Conservation (phyloP, 2,113 vertebrate genomes). For the Paracanthobrama guichenoti region DNA sequence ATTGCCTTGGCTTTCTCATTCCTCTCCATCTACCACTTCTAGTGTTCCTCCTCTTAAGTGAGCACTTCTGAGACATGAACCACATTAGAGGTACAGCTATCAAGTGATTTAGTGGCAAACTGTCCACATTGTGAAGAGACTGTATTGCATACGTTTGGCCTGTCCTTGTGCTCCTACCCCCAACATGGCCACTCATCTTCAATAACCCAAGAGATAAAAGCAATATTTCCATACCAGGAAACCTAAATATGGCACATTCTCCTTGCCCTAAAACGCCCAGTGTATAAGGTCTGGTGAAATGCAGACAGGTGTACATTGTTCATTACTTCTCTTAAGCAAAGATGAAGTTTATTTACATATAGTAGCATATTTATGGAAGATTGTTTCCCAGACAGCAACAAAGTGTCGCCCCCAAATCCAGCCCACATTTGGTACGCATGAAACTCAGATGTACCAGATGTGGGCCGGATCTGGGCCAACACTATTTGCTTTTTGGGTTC, state of each 20-base stretch:
- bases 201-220: slow-evolving; percentile 27
- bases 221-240: slow-evolving; percentile 8
- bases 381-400: too few relatives aligned
- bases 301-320: not conserved
- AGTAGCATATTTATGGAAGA: not conserved
- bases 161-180: not conserved
- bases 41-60: slow-evolving; percentile 41
- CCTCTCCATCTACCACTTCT: slow-evolving; percentile 19
- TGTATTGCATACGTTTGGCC: slow-evolving; percentile 7
- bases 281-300: not conserved
- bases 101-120: slow-evolving; percentile 40
- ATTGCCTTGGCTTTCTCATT: slow-evolving; percentile 1
- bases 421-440: too few relatives aligned
- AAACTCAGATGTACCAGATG: too few relatives aligned
- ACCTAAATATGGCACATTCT: not conserved
- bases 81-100: slow-evolving; percentile 32
- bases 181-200: slow-evolving; percentile 16
- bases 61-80: slow-evolving; percentile 39
- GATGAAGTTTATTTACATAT: not conserved
- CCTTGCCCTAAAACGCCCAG: not conserved
- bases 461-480: too few relatives aligned
- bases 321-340: not conserved
- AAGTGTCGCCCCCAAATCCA: too few relatives aligned
- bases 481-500: too few relatives aligned
- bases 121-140: slow-evolving; percentile 29